Base-by-base conservation (phyloP, 1,140 invertebrate species). In the Amphibalanus amphitrite region DNA sequence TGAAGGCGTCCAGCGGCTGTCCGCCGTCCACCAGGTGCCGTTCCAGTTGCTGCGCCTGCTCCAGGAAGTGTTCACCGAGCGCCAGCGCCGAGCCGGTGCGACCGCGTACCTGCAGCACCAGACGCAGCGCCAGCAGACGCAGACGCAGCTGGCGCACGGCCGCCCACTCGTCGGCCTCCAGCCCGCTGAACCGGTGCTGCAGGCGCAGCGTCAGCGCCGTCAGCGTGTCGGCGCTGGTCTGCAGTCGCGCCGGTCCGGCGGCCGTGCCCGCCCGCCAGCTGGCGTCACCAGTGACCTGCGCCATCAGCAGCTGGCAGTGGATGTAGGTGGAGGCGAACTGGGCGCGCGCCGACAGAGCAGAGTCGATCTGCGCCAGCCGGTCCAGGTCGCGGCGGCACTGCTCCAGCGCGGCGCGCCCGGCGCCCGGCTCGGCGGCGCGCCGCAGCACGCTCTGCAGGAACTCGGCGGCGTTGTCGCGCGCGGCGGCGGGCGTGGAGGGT, bases 251-350 rank as follows among this genome's bases (percentile, higher is more conserved):
- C 69, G 79, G 81, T 82, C 83, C 85, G 69, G 82, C 78, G 38
- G 76, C 77, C 71, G 10, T 28, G 80, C 78, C 82, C 74, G 81
- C 81, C 69, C 79, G 81, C 83, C 83, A 85, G 69, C 82, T 78
- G 29, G 76, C 77, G 72, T 80, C 79, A 38, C 76, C 76, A 28
- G 76, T 71, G 73, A 83, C 81, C 78, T 76, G 82, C 74, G 79
- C 80, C 75, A 80, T 77, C 29, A 78, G 80, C 73, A 78, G 78
- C 76, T 80, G 83, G 69, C 82, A 84, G 47, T 78, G 82, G 71
- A 95, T 88, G 75, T 91, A 95, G 29, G 93, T 81, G 38, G 89
- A 87, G 47, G 90, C 88, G 81, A 95, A 95, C 77, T 90, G 87
- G 0, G 92, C 91, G 0, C 91, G 88, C 1, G 92, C 90, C 69